These are phyloP conservation scores for Siniperca scherzeri DNA, from an alignment of 2,797 vertebrate genomes.

Conservation along the genomic window DNA sequence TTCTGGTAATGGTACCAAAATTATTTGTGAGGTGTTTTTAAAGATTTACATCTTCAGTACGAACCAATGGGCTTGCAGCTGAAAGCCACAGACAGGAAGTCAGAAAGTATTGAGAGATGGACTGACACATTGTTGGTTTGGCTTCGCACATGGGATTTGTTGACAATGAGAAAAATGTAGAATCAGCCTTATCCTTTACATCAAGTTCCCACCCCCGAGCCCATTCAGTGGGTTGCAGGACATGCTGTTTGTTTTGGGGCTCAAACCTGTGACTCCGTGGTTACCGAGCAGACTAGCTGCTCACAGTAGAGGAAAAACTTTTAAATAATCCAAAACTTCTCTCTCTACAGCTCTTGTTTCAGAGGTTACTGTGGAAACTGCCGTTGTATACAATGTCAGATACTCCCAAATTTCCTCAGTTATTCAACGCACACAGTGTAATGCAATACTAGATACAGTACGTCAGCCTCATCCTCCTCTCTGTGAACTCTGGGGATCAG, in stretches of 20 bases:
- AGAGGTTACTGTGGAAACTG: slow-evolving; percentile 5
- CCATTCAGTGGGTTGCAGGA: no score
- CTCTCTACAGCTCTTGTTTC: background rate
- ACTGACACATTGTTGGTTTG: background rate
- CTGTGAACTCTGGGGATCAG: background rate
- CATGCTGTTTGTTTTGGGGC: no score
- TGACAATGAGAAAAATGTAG: background rate
- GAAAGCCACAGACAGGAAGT: no score
- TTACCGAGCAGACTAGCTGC: background rate
- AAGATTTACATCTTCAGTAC: no score
- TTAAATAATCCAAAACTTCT: background rate
- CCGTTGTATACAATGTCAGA: background rate
- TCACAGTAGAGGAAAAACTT: background rate
- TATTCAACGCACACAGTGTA: background rate
- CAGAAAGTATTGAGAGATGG: no score
- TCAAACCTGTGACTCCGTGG: slow-evolving; percentile 8
- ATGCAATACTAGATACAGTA: background rate
- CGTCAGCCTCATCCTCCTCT: background rate
- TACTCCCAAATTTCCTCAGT: background rate
- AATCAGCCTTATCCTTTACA: no score
- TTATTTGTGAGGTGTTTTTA: no score
- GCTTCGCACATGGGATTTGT: background rate
- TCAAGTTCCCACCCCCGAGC: no score
- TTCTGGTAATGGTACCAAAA: no score
- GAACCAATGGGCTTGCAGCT: no score